Conservation (phyloP, 2,797 vertebrate species). For the Anableps anableps region DNA sequence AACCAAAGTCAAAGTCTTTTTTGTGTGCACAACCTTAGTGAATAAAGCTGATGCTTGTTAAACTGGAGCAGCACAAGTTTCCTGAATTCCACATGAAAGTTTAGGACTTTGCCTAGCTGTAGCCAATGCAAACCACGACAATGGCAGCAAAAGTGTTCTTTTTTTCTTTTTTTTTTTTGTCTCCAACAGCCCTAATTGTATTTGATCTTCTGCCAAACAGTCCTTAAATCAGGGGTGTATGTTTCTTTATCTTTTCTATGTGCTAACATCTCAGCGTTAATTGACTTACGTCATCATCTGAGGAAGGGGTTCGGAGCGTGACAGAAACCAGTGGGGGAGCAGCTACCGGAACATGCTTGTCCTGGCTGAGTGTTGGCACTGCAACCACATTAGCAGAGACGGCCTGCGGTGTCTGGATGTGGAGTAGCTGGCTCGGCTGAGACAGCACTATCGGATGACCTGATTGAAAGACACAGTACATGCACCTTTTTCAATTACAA, state of each 20-base stretch:
- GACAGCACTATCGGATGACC: conserved; percentile 86
- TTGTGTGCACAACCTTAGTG: not conserved
- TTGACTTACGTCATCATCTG: conserved; percentile 90
- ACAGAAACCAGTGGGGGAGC: conserved; percentile 60
- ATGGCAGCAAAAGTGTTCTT: not conserved
- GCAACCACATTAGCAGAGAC: conserved; percentile 78
- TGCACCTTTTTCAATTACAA: conserved; percentile 43
- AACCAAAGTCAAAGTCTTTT: not conserved
- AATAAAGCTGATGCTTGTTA: not conserved
- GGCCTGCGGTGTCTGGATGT: conserved; percentile 84
- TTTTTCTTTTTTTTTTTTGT: too few relatives aligned
- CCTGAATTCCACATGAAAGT: not conserved
- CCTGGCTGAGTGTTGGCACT: conserved; percentile 77
- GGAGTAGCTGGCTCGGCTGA: conserved; percentile 84
- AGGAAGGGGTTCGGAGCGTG: conserved; percentile 61
- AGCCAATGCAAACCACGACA: not conserved
- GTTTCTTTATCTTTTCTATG: not conserved
- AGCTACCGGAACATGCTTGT: conserved; percentile 63
- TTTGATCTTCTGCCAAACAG: not conserved
- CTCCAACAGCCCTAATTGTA: not conserved
- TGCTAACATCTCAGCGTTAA: not conserved
- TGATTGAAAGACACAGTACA: conserved; percentile 60
- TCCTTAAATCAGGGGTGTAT: not conserved
- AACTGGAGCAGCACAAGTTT: not conserved
- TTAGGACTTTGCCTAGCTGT: not conserved